These are phyloP conservation scores for Myiotriccus ornatus DNA, from an alignment of 2,797 vertebrate genomes.

Conservation along the genomic window DNA sequence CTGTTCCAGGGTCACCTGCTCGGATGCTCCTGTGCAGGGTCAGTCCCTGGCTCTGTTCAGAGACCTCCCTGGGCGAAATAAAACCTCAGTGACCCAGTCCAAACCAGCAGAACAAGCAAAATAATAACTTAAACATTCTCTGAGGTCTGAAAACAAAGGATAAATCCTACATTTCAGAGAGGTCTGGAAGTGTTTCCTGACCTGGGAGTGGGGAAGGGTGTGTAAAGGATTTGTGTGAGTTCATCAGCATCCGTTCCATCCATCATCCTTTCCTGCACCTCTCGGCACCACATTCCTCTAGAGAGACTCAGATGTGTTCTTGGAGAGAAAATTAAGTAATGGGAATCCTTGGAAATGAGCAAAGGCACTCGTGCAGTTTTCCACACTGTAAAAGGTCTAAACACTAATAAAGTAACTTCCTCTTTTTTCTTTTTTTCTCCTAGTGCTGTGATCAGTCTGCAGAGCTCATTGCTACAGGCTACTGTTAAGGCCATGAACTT, in stretches of 20 bases:
- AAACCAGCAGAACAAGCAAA: background rate
- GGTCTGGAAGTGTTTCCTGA: background rate
- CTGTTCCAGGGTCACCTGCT: conserved; percentile 25
- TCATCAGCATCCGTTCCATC: background rate
- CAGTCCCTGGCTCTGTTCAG: background rate
- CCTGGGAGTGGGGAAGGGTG: background rate
- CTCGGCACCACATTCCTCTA: background rate
- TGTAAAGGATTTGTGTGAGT: background rate
- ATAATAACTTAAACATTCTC: background rate
- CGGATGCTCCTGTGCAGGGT: background rate
- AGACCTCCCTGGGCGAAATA: background rate
- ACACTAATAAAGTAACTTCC: background rate
- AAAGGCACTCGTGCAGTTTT: background rate
- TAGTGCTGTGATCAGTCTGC: background rate
- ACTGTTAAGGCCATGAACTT: conserved; percentile 11
- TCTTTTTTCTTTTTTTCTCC: background rate
- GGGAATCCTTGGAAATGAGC: conserved; percentile 15
- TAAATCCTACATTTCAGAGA: background rate
- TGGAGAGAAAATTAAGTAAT: conserved; percentile 4
- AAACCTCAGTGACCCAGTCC: background rate
- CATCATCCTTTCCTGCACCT: background rate
- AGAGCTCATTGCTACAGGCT: conserved; percentile 4
- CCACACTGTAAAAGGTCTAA: background rate
- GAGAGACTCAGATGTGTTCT: background rate
- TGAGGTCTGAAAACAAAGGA: background rate